These are phyloP conservation scores for Tenualosa thibaudeaui DNA, from an alignment of 2,797 vertebrate species.

Conservation along the genomic window DNA sequence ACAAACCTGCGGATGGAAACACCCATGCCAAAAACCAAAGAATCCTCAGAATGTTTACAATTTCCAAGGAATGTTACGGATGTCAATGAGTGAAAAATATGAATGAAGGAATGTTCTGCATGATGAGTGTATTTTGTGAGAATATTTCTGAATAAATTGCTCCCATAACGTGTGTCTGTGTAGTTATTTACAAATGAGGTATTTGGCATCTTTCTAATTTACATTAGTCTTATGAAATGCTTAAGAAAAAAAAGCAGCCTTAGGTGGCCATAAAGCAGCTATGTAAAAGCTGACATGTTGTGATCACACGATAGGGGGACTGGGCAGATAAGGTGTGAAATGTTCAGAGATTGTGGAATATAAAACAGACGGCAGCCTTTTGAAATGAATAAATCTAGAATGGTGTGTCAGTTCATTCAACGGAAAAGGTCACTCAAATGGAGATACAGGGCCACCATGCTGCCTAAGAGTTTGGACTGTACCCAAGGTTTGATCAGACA, in stretches of 20 bases:
- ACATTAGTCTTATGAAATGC: not conserved
- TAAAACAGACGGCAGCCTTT: constrained; percentile 6
- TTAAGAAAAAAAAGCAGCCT: not conserved
- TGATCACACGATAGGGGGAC: constrained; percentile 10
- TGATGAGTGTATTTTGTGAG: not conserved
- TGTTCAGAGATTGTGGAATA: constrained; percentile 21
- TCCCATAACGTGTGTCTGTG: not conserved
- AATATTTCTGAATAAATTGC: not conserved
- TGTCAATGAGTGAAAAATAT: not conserved
- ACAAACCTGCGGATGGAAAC: not conserved
- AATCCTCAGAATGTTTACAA: not conserved
- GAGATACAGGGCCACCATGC: not conserved
- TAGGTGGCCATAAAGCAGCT: not conserved
- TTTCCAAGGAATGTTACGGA: not conserved
- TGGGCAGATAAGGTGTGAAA: constrained; percentile 17
- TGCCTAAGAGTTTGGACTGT: not conserved
- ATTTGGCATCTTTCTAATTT: not conserved
- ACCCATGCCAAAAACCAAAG: not conserved
- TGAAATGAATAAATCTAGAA: constrained; percentile 22
- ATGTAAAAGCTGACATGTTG: not conserved
- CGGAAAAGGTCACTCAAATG: constrained; percentile 12
- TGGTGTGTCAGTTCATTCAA: constrained; percentile 13
- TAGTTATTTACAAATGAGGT: not conserved
- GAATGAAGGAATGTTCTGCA: not conserved
- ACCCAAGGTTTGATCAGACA: not conserved